Evolutionary conservation across 2,888 invertebrate genomes (phyloP).

Genomic region (Deilephila elpenor): DNA sequence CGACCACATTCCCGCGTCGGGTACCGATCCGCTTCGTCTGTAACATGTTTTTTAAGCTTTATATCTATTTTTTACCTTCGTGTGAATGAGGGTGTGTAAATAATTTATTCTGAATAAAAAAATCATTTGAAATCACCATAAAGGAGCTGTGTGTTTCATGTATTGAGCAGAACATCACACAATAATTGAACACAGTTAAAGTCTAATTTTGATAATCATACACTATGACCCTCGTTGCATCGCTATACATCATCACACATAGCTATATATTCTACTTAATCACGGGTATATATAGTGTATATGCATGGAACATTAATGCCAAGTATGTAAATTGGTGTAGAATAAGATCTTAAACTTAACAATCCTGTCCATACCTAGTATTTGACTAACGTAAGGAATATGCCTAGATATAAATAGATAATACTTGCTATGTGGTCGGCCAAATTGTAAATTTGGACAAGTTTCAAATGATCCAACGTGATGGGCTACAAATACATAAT

Average conservation of each 20-base stretch:
- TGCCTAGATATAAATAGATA: conserved; percentile 16
- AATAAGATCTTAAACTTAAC: conserved; percentile 7
- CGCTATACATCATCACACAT: conserved; percentile 3
- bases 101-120: conserved; percentile 58
- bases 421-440: not conserved
- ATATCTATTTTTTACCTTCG: conserved; percentile 55
- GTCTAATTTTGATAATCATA: not conserved
- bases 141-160: conserved; percentile 54
- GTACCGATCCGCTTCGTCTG: conserved; percentile 59
- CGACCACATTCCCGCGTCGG: conserved; percentile 61
- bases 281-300: not conserved
- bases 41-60: conserved; percentile 74
- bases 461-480: conserved; percentile 23
- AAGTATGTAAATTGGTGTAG: conserved; percentile 18
- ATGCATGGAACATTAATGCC: not conserved
- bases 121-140: conserved; percentile 63
- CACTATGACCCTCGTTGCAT: not conserved
- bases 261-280: not conserved
- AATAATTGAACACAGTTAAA: conserved; percentile 27
- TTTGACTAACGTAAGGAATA: conserved; percentile 17
- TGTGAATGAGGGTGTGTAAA: conserved; percentile 67
- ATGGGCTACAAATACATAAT: conserved; percentile 13
- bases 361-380: conserved; percentile 26
- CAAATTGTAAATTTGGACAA: conserved; percentile 30
- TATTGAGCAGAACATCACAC: conserved; percentile 52